Evolutionary conservation across 2,113 vertebrate species (phyloP), one percentile per base, ranked within the genome.

Genomic region (Canis aureus): DNA sequence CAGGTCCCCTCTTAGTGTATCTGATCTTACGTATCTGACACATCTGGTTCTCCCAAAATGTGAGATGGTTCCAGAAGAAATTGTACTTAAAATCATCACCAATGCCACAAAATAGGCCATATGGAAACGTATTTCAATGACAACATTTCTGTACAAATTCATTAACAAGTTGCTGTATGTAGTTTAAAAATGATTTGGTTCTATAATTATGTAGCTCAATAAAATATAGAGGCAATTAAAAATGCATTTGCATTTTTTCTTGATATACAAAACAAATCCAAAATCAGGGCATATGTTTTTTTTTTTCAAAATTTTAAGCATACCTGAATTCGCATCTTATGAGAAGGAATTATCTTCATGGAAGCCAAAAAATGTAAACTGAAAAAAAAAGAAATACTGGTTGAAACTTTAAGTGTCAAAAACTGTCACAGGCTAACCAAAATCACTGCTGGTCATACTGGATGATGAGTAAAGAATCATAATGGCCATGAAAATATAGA

Each of bases 1-100:
- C 49, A 59, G 20, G 10, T 20, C 4, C 57, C 5, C 0, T 62
- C 25, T 62, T 43, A 76, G 38, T 11, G 4, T 53, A 51, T 22
- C 19, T 43, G 60, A 32, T 38, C 55, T 94, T 67, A 89, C 10
- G 0, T 64, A 32, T 35, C 11, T 35, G 59, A 90, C 66, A 51
- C 9, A 29, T 59, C 29, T 88, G 5, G 43, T 62, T 87, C 59
- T 82, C 43, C 53, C 51, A 73, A 55, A 67, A 0, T n/a, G 1
- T 64, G n/a, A 88, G 23, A 11, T 71, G 66, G 69, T 64, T 88
- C 17, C 35, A 80, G 76, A 67, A 88, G 94, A 93, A 96, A 67
- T 60, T 4, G 5, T 16, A 73, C 60, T 66, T 83, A 20, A 88
- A 84, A 53, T 88, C 11, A 53, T 64, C 67, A 76, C 29, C 19